phyloP scores from a whole-genome alignment of 2,113 vertebrate genomes.

The Nerophis lumbriciformis region DNA sequence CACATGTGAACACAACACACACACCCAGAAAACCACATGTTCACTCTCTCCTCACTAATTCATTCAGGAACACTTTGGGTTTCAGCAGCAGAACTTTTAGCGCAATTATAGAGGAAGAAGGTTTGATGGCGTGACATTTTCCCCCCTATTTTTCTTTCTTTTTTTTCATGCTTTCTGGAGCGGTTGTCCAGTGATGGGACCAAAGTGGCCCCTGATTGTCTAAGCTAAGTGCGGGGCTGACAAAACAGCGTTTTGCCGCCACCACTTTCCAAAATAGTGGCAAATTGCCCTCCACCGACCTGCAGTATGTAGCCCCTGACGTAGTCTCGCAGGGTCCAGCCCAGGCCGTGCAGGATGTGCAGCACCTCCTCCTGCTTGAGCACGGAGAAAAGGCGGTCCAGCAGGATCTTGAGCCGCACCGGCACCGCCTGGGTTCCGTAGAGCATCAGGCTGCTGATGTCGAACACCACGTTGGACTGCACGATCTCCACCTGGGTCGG shows the following conservation, averaged over 20 bases:
- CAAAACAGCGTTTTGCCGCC: constrained; percentile 12
- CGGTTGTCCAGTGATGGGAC: constrained; percentile 24
- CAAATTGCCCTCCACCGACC: constrained; percentile 63
- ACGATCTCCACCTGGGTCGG: constrained; percentile 96
- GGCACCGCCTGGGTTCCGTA: constrained; percentile 96
- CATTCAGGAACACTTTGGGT: constrained; percentile 76
- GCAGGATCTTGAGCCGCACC: constrained; percentile 91
- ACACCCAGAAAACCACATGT: constrained; percentile 70
- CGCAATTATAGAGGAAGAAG: constrained; percentile 63
- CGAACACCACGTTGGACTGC: constrained; percentile 95
- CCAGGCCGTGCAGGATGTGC: constrained; percentile 91
- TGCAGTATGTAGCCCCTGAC: constrained; percentile 96
- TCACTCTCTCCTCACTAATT: constrained; percentile 74
- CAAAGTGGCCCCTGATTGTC: constrained; percentile 49
- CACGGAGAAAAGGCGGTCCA: constrained; percentile 97
- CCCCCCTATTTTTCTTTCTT: constrained; percentile 28
- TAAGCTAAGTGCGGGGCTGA: constrained; percentile 27
- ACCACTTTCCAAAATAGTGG: constrained; percentile 22
- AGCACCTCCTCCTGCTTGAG: constrained; percentile 95
- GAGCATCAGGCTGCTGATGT: constrained; percentile 97
- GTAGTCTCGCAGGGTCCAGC: constrained; percentile 97
- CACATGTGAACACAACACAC: constrained; percentile 37
- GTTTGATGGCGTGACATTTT: constrained; percentile 68
- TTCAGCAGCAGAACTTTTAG: constrained; percentile 71
- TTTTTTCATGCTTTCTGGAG: constrained; percentile 34